Percentiles rank a stretch among this genome's conserved stretches.
phyloP scores from a whole-genome alignment of 2,113 vertebrate species.

The Calonectris borealis region DNA sequence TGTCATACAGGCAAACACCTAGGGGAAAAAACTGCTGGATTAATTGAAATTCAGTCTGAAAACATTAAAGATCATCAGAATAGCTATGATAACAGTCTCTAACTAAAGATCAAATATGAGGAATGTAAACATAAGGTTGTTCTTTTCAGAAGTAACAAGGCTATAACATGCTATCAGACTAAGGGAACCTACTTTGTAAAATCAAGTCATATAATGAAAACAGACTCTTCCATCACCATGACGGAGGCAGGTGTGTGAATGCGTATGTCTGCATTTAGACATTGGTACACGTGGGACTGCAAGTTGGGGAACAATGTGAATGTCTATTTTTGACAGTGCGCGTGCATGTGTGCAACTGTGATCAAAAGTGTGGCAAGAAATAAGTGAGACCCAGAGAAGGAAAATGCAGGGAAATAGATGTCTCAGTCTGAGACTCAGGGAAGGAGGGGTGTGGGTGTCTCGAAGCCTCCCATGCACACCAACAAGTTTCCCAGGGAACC shows the following conservation, averaged over 20 bases:
- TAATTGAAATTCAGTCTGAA: background rate
- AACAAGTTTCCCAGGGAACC: background rate
- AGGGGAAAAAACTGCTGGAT: background rate
- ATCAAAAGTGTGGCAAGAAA: background rate
- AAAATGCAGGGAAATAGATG: background rate
- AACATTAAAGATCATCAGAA: background rate
- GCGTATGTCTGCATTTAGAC: background rate
- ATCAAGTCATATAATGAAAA: background rate
- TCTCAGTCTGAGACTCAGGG: background rate
- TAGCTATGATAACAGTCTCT: background rate
- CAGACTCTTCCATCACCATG: background rate
- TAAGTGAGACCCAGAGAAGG: background rate
- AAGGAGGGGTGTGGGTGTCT: background rate
- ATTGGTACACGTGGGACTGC: accelerated
- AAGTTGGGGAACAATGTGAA: background rate
- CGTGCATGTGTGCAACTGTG: accelerated
- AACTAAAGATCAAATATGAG: background rate
- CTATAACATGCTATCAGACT: background rate
- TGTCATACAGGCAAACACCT: background rate
- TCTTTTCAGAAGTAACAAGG: background rate
- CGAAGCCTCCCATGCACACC: background rate
- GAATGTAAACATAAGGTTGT: background rate
- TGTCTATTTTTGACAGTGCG: background rate
- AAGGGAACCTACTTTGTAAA: background rate
- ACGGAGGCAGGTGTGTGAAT: background rate